Evolutionary conservation across 2,888 invertebrate genomes (phyloP).

Genomic region (Euplexia lucipara): DNA sequence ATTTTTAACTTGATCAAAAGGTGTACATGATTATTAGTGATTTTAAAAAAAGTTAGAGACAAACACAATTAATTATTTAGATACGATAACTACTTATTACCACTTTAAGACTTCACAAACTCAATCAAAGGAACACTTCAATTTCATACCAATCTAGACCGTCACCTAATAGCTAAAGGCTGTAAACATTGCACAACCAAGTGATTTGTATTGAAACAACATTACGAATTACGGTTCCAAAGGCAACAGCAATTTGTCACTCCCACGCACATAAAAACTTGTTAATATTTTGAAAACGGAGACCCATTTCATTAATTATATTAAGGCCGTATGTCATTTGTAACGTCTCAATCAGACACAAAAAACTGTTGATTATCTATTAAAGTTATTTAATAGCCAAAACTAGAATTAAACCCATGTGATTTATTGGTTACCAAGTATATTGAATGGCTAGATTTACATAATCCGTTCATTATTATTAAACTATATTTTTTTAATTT

Average conservation of each 20-base stretch:
- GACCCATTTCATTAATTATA: constrained; percentile 72
- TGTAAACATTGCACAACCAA: constrained; percentile 40
- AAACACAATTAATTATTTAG: background rate
- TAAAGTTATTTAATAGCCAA: constrained; percentile 74
- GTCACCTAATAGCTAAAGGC: constrained; percentile 25
- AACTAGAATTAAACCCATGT: constrained; percentile 73
- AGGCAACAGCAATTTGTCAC: constrained; percentile 62
- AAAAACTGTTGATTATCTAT: constrained; percentile 71
- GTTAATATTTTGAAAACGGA: constrained; percentile 71
- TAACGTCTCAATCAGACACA: constrained; percentile 72
- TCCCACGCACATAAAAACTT: constrained; percentile 75
- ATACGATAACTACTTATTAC: constrained; percentile 1
- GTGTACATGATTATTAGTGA: no score
- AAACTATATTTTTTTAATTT: constrained; percentile 65
- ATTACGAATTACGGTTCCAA: constrained; percentile 47
- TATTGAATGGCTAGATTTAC: constrained; percentile 70
- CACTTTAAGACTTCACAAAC: background rate
- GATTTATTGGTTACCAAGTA: constrained; percentile 71
- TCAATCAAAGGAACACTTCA: constrained; percentile 16
- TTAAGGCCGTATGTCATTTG: constrained; percentile 68
- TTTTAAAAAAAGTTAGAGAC: no score
- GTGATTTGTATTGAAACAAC: constrained; percentile 51
- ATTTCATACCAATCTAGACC: constrained; percentile 14
- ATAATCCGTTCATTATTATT: constrained; percentile 72
- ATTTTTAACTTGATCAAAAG: background rate